Percentiles rank a stretch among this genome's conserved stretches.
These are phyloP conservation scores for Columba livia DNA, from an alignment of 2,113 vertebrate genomes.

Conservation along the genomic window DNA sequence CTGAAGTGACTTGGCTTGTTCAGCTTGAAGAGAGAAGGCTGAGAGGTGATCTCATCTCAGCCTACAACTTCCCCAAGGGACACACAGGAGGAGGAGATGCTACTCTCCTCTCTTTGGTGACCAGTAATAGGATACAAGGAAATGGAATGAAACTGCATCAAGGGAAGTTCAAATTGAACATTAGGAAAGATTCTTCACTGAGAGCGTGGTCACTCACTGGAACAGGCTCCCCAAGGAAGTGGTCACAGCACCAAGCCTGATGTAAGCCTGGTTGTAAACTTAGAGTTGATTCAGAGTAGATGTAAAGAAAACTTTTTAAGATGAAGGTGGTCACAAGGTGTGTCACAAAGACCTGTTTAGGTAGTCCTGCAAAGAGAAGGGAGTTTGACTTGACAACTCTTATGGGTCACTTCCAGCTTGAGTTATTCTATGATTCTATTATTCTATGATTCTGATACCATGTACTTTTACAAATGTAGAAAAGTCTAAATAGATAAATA, in stretches of 20 bases:
- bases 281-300: too few relatives aligned
- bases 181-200: not conserved
- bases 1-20: not conserved
- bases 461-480: not conserved
- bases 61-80: not conserved
- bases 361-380: fast-evolving
- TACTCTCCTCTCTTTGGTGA: not conserved
- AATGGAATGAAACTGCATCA: not conserved
- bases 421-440: not conserved
- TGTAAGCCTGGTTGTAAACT: too few relatives aligned
- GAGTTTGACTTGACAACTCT: not conserved
- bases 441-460: not conserved
- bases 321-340: too few relatives aligned
- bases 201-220: fast-evolving
- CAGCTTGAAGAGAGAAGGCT: not conserved
- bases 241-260: not conserved
- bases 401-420: not conserved
- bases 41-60: not conserved
- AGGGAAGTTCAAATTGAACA: not conserved
- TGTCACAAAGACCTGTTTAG: not conserved
- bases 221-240: not conserved
- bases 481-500: not conserved
- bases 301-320: too few relatives aligned
- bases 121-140: not conserved
- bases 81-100: fast-evolving